These are phyloP conservation scores for Rugalucina vietnamica DNA, from an alignment of 2,888 invertebrate species.

Conservation along the genomic window DNA sequence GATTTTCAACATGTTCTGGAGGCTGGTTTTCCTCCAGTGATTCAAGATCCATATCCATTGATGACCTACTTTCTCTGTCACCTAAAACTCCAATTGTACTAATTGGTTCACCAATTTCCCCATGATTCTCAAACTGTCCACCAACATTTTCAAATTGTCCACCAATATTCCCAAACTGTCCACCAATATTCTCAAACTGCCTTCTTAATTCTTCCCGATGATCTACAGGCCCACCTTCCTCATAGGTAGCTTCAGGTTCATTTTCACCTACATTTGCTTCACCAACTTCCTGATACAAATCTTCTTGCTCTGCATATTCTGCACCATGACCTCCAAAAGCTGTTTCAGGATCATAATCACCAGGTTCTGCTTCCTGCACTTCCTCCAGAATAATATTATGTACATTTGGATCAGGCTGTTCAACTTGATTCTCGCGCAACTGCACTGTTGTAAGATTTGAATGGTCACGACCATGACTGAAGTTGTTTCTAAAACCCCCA, in stretches of 20 bases:
- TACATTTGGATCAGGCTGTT: background rate
- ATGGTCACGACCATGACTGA: background rate
- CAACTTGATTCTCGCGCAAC: background rate
- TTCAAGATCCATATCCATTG: constrained; percentile 60
- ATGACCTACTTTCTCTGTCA: constrained; percentile 22
- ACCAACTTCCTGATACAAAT: background rate
- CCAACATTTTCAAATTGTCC: background rate
- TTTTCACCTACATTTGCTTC: background rate
- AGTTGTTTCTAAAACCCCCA: background rate
- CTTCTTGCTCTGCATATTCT: background rate
- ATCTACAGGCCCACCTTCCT: background rate
- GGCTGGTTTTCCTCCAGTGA: background rate
- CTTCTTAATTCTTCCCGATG: background rate
- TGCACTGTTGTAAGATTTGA: background rate
- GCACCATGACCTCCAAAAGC: background rate
- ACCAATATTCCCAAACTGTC: background rate
- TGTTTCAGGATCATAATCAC: background rate
- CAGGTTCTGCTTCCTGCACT: background rate
- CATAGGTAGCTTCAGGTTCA: constrained; percentile 12
- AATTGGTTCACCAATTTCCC: constrained; percentile 28
- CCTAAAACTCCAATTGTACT: constrained; percentile 55
- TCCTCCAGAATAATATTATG: background rate
- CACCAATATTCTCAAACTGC: background rate
- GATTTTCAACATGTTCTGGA: background rate
- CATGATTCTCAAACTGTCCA: background rate